These are phyloP conservation scores for Mus minutoides DNA, from an alignment of 2,797 vertebrate genomes.

Conservation along the genomic window DNA sequence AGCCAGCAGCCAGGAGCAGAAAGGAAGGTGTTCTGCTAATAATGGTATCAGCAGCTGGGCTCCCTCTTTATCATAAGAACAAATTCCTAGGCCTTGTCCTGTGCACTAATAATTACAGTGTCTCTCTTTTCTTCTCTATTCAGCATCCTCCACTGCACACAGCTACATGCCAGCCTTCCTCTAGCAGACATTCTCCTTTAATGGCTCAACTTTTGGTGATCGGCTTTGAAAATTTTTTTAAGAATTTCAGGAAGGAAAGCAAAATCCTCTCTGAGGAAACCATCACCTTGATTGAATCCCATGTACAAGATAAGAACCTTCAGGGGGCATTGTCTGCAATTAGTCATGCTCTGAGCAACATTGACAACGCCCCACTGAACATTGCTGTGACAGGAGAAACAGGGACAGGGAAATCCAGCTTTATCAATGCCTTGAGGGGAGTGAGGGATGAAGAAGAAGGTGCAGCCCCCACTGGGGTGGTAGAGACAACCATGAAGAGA, in stretches of 20 bases:
- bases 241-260: neutral
- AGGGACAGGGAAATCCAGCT: constrained; percentile 16
- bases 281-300: neutral
- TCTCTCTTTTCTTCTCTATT: neutral
- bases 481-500: neutral
- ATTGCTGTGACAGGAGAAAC: neutral
- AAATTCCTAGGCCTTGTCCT: neutral
- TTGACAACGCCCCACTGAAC: neutral
- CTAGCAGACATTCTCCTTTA: neutral
- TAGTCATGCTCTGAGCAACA: neutral
- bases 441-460: neutral
- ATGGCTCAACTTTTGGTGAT: neutral
- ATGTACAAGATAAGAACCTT: neutral
- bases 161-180: neutral
- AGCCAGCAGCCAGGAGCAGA: too few relatives aligned
- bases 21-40: neutral
- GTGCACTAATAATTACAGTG: neutral
- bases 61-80: too few relatives aligned
- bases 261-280: constrained; percentile 5
- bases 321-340: neutral
- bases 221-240: neutral
- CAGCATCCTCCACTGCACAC: neutral
- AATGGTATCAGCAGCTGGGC: too few relatives aligned
- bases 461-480: neutral
- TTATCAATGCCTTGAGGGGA: constrained; percentile 23